Evolutionary conservation across 2,113 vertebrate species (phyloP).

Genomic region (Rhinolophus ferrumequinum): DNA sequence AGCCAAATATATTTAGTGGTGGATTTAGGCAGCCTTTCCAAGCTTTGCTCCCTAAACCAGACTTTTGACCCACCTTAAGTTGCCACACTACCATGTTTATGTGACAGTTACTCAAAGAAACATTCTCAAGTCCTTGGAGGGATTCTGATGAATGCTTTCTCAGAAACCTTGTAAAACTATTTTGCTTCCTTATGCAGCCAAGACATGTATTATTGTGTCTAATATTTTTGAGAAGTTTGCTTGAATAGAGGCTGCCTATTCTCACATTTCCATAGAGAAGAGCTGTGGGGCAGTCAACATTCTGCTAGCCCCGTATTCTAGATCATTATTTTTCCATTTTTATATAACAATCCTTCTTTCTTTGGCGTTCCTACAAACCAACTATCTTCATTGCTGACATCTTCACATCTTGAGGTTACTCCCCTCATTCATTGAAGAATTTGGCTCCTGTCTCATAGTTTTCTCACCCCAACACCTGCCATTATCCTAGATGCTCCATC

Average conservation of each 20-base stretch:
- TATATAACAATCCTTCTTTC: neutral
- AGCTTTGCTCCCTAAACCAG: neutral
- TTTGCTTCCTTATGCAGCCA: neutral
- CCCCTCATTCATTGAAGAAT: neutral
- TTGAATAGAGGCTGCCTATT: neutral
- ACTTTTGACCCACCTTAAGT: neutral
- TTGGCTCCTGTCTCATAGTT: neutral
- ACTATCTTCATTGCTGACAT: neutral
- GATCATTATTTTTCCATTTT: neutral
- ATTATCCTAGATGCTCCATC: neutral
- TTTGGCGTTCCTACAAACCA: neutral
- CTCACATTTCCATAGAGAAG: neutral
- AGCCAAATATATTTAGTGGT: neutral
- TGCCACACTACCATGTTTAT: neutral
- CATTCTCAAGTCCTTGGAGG: neutral
- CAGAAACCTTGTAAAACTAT: neutral
- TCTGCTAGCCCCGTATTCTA: neutral
- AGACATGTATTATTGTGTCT: neutral
- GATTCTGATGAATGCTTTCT: neutral
- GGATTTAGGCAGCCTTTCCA: neutral
- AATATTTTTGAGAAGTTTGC: neutral
- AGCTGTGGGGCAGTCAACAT: neutral
- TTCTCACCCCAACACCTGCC: neutral
- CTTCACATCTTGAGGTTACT: neutral
- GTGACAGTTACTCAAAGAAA: neutral